Evolutionary conservation across 37 sponge, comb jelly and placozoan genomes (phyloP).

Genomic region (Dysidea cf. avara): DNA sequence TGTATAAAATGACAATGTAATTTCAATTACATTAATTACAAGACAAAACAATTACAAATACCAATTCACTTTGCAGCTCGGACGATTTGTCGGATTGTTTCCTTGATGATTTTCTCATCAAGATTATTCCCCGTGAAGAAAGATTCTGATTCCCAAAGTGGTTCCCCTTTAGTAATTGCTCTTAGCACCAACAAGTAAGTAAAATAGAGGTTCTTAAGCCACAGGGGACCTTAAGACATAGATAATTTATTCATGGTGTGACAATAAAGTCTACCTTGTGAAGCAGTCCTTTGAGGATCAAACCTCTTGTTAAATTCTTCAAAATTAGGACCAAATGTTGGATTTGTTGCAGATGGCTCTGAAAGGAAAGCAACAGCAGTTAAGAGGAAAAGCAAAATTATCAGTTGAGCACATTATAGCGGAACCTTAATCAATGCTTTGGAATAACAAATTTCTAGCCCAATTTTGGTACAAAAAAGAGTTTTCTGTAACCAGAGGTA

Average conservation of each 20-base stretch:
- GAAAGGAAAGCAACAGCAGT: too few species aligned
- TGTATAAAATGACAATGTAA: neutral
- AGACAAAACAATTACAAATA: neutral
- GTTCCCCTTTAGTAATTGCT: slow-evolving; percentile 85
- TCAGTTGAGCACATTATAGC: too few species aligned
- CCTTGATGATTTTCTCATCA: slow-evolving; percentile 58
- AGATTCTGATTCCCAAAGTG: slow-evolving; percentile 42
- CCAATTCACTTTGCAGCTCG: slow-evolving; percentile 64
- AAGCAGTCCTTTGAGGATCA: slow-evolving; percentile 72
- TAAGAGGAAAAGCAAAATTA: too few species aligned
- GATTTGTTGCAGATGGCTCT: slow-evolving; percentile 5
- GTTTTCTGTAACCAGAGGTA: too few species aligned
- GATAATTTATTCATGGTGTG: too few species aligned
- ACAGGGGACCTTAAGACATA: slow-evolving; percentile 69
- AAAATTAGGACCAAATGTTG: slow-evolving; percentile 83
- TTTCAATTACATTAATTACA: neutral
- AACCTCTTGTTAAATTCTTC: slow-evolving; percentile 89
- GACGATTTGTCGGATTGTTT: slow-evolving; percentile 48
- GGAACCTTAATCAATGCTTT: too few species aligned
- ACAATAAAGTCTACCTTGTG: slow-evolving; percentile 76
- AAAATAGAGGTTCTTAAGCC: slow-evolving; percentile 97
- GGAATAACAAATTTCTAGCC: too few species aligned
- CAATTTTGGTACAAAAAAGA: too few species aligned
- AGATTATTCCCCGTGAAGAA: slow-evolving; percentile 85
- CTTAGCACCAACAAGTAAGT: slow-evolving; percentile 86